Evolutionary conservation across 2,113 vertebrate species (phyloP).

Genomic region (Petromus typicus): DNA sequence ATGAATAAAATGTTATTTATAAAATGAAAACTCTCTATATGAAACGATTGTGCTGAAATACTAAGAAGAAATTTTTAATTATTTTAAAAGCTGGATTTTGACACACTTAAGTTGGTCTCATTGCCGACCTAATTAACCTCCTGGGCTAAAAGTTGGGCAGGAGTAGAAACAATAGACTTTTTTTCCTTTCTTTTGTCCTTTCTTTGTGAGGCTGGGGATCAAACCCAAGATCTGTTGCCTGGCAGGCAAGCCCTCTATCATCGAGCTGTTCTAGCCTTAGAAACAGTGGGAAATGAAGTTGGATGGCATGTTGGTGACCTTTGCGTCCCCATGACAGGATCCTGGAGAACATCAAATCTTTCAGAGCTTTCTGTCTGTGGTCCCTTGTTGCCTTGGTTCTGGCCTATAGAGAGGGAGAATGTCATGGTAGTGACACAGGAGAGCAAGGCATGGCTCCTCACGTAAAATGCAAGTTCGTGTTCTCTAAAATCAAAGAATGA

Average conservation of each 20-base stretch:
- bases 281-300: neutral
- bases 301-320: neutral
- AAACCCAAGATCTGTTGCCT: neutral
- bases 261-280: too few species aligned
- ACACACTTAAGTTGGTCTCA: neutral
- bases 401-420: neutral
- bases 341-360: neutral
- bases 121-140: neutral
- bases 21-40: neutral
- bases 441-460: neutral
- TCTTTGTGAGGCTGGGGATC: neutral
- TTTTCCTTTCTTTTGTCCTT: neutral
- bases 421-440: neutral
- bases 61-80: neutral
- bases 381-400: neutral
- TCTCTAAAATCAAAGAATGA: too few species aligned
- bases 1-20: neutral
- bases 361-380: neutral
- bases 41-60: neutral
- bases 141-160: neutral
- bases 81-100: conserved; percentile 34
- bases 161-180: neutral
- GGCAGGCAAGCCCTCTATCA: neutral
- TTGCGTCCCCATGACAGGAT: neutral
- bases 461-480: too few species aligned